Evolutionary conservation across 2,888 invertebrate species (phyloP).

Genomic region (Drosophila rubida): DNA sequence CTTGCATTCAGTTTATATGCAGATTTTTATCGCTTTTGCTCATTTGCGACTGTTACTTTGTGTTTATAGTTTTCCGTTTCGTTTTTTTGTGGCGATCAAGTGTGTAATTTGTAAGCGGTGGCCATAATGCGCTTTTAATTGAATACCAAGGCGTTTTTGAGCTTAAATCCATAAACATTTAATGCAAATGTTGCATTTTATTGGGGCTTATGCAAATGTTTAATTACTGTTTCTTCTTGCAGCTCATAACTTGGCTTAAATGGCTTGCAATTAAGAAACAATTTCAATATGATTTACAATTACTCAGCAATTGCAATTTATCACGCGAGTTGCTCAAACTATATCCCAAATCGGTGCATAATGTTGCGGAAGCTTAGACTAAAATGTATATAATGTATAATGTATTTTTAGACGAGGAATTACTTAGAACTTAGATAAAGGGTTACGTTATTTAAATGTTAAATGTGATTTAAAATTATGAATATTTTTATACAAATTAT

Average conservation of each 20-base stretch:
- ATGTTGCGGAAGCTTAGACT: background rate
- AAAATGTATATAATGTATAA: background rate
- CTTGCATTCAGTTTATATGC: conserved; percentile 25
- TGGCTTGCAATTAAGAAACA: background rate
- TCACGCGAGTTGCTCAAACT: background rate
- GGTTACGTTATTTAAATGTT: no score
- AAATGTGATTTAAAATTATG: no score
- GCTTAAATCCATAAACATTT: background rate
- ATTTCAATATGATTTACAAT: background rate
- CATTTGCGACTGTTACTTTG: background rate
- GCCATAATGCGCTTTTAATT: conserved; percentile 22
- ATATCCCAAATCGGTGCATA: background rate
- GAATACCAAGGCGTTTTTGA: background rate
- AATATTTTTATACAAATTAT: background rate
- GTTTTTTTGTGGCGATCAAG: background rate
- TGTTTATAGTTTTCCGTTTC: conserved; percentile 19
- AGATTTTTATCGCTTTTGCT: conserved; percentile 5
- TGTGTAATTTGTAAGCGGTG: conserved; percentile 12
- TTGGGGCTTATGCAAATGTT: background rate
- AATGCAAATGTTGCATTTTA: conserved; percentile 7
- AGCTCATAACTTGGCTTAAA: background rate
- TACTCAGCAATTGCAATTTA: background rate
- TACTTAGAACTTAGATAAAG: background rate
- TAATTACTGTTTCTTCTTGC: background rate
- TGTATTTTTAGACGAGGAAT: background rate